Conservation (phyloP, 2,797 vertebrate genomes). For the Silurus aristotelis region DNA sequence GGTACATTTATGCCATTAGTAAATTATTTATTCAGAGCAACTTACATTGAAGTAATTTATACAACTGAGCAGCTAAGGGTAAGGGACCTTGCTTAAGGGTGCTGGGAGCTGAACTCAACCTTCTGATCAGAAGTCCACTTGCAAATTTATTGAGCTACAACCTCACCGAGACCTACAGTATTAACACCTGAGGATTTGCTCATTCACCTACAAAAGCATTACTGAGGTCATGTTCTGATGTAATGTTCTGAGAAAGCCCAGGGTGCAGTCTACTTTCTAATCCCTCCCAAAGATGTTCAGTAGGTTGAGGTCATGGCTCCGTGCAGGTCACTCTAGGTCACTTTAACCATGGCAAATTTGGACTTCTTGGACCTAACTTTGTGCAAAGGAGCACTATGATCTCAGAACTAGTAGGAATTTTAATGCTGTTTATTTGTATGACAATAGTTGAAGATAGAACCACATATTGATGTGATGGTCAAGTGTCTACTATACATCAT, state of each 20-base stretch:
- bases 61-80: too few species aligned
- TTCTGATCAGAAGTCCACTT: too few species aligned
- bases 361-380: background rate
- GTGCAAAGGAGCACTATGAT: background rate
- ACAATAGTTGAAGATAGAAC: too few species aligned
- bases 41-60: too few species aligned
- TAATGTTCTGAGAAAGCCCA: background rate
- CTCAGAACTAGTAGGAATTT: background rate
- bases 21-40: too few species aligned
- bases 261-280: background rate
- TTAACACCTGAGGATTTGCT: background rate
- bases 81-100: too few species aligned
- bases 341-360: background rate
- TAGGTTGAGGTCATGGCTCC: background rate
- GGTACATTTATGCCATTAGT: too few species aligned
- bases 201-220: background rate
- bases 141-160: too few species aligned
- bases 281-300: background rate
- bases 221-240: background rate
- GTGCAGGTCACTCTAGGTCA: background rate
- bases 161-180: too few species aligned
- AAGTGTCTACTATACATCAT: too few species aligned
- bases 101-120: too few species aligned
- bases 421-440: background rate
- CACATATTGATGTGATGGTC: too few species aligned